Conservation (phyloP, 2,797 vertebrate species). For the Acropternis orthonyx region DNA sequence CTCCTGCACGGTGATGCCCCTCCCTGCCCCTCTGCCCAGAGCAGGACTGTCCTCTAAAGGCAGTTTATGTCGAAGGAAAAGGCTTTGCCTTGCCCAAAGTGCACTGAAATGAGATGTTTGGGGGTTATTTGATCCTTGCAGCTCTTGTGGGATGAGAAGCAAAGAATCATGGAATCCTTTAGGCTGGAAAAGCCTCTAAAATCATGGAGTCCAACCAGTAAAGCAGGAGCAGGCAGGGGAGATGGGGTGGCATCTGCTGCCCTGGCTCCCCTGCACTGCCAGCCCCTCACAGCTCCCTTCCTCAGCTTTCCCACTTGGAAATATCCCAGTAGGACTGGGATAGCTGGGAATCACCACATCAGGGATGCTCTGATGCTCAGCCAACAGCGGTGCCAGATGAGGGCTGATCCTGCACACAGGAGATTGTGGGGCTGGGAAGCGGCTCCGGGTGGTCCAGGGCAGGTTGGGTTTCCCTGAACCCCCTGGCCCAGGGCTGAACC, state of each 20-base stretch:
- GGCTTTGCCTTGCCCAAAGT: accelerated
- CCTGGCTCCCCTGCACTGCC: no score
- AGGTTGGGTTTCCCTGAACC: neutral
- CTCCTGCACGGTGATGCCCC: accelerated
- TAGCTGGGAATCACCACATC: accelerated
- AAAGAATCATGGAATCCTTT: accelerated
- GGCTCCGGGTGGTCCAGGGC: neutral
- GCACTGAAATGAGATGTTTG: accelerated
- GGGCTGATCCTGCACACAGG: neutral
- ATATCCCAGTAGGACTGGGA: neutral
- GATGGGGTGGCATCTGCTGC: neutral
- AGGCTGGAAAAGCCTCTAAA: neutral
- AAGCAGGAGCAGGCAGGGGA: neutral
- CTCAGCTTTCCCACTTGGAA: neutral
- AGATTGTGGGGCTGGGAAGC: accelerated
- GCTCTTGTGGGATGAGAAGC: accelerated
- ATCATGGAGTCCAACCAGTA: accelerated
- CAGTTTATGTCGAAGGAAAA: accelerated
- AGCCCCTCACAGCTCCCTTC: accelerated
- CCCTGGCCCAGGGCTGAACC: neutral
- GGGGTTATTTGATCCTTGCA: accelerated
- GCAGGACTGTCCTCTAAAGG: accelerated
- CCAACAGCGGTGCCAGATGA: accelerated
- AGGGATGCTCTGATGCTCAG: neutral
- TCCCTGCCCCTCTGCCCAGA: accelerated